Evolutionary conservation across 1,140 invertebrate species (phyloP).

Genomic region (Rhagoletis pomonella): DNA sequence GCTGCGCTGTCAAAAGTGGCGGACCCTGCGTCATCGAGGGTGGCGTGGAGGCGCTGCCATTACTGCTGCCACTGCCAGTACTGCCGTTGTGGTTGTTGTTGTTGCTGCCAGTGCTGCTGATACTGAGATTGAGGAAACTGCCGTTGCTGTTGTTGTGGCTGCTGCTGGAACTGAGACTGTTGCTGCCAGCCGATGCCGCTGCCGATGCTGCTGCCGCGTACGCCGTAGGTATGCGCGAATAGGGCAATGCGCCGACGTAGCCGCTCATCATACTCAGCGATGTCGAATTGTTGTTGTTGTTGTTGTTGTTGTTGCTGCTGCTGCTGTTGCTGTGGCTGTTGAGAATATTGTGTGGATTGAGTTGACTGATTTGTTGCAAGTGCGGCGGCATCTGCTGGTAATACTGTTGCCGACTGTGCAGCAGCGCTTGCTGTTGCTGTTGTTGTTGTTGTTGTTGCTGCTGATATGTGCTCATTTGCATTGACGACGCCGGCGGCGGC

Average conservation of each 20-base stretch:
- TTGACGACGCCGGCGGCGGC: constrained; percentile 62
- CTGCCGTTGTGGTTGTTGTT: constrained; percentile 61
- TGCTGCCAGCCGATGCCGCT: constrained; percentile 60
- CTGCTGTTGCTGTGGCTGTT: constrained; percentile 50
- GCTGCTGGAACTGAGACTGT: constrained; percentile 58
- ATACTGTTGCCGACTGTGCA: constrained; percentile 47
- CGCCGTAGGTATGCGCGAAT: constrained; percentile 72
- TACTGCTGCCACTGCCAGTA: constrained; percentile 60
- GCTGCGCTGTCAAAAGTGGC: constrained; percentile 68
- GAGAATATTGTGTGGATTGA: constrained; percentile 24
- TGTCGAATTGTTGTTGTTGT: constrained; percentile 56
- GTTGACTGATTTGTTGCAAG: constrained; percentile 31
- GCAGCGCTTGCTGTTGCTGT: constrained; percentile 58
- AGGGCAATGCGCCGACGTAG: constrained; percentile 72
- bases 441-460: constrained; percentile 68
- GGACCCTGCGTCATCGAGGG: constrained; percentile 54
- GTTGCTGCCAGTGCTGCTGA: constrained; percentile 60
- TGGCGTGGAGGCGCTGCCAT: constrained; percentile 60
- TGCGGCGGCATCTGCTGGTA: constrained; percentile 53
- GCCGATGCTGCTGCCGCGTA: constrained; percentile 62
- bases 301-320: constrained; percentile 56
- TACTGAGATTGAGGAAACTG: constrained; percentile 61
- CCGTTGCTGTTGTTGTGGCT: constrained; percentile 66
- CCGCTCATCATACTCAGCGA: constrained; percentile 69
- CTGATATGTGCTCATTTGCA: constrained; percentile 57